Conservation (phyloP, 2,113 vertebrate genomes). For the Alaudala cheleensis region DNA sequence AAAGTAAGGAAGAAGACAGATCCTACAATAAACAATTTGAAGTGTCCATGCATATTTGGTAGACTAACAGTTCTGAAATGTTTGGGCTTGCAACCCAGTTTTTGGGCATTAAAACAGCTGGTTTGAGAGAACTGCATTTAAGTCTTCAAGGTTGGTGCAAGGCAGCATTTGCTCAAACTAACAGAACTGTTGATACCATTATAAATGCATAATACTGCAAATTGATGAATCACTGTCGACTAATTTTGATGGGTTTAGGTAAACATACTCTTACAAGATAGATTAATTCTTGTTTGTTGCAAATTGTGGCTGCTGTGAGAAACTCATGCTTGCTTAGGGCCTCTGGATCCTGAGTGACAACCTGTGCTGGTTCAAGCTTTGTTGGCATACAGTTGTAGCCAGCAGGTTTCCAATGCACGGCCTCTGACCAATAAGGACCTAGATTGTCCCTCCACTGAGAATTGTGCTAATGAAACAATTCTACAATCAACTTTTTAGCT, state of each 20-base stretch:
- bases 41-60: not conserved
- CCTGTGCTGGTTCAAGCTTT: not conserved
- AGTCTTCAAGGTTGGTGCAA: not conserved
- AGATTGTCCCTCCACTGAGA: not conserved
- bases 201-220: not conserved
- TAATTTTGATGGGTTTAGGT: not conserved
- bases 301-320: constrained; percentile 20
- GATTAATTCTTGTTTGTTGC: constrained; percentile 14
- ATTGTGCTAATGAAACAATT: constrained; percentile 38
- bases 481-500: not conserved
- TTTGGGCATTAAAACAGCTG: not conserved
- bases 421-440: not conserved
- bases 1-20: constrained; percentile 7
- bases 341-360: not conserved
- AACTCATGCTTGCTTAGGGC: constrained; percentile 20
- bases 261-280: not conserved
- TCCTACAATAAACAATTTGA: not conserved
- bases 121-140: not conserved
- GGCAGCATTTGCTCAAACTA: not conserved
- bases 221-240: not conserved
- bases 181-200: constrained; percentile 38
- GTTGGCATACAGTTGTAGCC: constrained; percentile 32
- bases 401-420: not conserved
- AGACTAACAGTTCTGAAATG: constrained; percentile 49
- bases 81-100: constrained; percentile 10